Evolutionary conservation across 1,140 invertebrate species (phyloP), one percentile per base, ranked within the genome.

Genomic region (Euura lappo): DNA sequence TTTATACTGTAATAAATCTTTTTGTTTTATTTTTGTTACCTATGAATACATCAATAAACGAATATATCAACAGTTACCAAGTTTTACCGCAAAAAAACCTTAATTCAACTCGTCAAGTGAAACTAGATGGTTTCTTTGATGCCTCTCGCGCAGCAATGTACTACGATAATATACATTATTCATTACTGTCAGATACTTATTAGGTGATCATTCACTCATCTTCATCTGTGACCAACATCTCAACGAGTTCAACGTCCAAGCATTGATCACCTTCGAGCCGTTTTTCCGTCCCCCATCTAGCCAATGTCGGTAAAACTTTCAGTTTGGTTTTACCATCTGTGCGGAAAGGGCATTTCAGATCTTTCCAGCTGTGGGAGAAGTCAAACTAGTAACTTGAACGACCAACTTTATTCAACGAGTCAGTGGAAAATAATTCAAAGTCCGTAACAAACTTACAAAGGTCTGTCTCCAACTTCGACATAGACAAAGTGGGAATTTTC

Each of bases 251-350:
- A 70, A 86, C 75, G 72, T 93, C 91, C 65, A 89, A 88, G 78
- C 91, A 93, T 74, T 93, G 89, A 71, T 91, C 89, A 44, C 93
- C 94, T 83, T 94, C 92, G 7, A 95, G 81, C 71, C 91, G 90
- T 81, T 94, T 92, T 2, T 93, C 92, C 2, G 90, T 90, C 76
- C 91, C 91, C 93, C 93, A 95, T 80, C 88, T 89, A 45, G 92
- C 84, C 10, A 96, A 81, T 1, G 94, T 95, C 1, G 94, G 94
- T 65, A 96, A 87, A 28, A 93, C 92, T 76, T 92, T 90, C 65
- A 95, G 82, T 77, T 90, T 90, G 1, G 91, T 91, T 65, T 90
- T 89, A 66, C 86, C 79, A 82, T 95, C 91, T 68, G 91, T 93
- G 69, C 94, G 89, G 80, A 95, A 95, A 45, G 93, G 91, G 81